phyloP scores from a whole-genome alignment of 2,113 vertebrate genomes.

The Pachycephala philippinensis region DNA sequence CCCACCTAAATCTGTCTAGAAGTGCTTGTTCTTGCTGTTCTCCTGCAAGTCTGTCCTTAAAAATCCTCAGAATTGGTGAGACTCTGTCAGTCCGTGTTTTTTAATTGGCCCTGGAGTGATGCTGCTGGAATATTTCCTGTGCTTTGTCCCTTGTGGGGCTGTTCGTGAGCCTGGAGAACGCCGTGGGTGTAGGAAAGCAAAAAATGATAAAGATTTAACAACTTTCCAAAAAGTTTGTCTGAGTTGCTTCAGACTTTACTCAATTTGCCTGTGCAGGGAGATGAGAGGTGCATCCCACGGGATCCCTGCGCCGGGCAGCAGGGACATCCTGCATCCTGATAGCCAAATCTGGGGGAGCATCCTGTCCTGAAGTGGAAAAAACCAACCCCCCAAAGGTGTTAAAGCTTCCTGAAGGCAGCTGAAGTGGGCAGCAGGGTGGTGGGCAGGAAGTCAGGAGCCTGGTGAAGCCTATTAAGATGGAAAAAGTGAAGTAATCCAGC shows the following conservation, averaged over 20 bases:
- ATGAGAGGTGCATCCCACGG: not conserved
- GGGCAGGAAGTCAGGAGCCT: constrained; percentile 52
- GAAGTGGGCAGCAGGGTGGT: not conserved
- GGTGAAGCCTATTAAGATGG: constrained; percentile 26
- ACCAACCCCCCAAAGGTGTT: not conserved
- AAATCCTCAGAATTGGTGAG: not conserved
- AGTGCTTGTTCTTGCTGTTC: not conserved
- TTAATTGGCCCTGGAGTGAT: not conserved
- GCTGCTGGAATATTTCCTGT: not conserved
- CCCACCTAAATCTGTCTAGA: not conserved
- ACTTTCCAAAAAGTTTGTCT: not conserved
- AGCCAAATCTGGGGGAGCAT: not conserved
- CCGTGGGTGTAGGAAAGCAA: not conserved
- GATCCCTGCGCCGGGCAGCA: not conserved
- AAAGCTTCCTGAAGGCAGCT: not conserved
- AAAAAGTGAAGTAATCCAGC: constrained; percentile 48
- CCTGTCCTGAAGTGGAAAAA: not conserved
- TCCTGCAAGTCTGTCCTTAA: not conserved
- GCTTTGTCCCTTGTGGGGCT: not conserved
- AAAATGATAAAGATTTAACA: not conserved
- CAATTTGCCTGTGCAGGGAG: not conserved
- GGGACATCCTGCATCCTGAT: not conserved
- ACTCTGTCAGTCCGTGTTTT: not conserved
- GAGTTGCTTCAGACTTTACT: not conserved
- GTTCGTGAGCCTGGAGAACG: not conserved